A percentile compares a stretch with the other conserved stretches of the same genome.
These are phyloP conservation scores for Australoheros facetus DNA, from an alignment of 2,797 vertebrate genomes.

Conservation along the genomic window DNA sequence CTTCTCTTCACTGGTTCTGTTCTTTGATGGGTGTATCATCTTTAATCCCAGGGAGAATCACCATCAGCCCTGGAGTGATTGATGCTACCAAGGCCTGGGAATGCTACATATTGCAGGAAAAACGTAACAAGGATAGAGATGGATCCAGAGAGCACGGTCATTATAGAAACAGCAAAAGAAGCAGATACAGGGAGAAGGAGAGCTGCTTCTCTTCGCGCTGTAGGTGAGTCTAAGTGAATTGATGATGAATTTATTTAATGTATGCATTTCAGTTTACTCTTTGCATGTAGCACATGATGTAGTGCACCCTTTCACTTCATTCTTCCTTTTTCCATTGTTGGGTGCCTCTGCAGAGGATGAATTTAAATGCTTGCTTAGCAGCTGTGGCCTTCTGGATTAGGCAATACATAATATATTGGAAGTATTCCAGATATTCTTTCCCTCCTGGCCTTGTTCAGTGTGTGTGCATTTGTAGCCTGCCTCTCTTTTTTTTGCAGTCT, in stretches of 20 bases:
- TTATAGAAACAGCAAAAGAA: conserved; percentile 31
- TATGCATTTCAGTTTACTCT: neutral
- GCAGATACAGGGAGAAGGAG: conserved; percentile 16
- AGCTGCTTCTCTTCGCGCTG: conserved; percentile 26
- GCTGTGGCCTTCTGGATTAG: conserved; percentile 48
- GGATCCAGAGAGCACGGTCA: conserved; percentile 20
- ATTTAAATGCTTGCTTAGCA: conserved; percentile 55
- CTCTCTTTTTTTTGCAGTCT: neutral
- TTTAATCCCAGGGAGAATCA: conserved; percentile 16
- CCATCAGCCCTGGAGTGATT: conserved; percentile 27
- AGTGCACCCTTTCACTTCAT: neutral
- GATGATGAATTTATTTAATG: neutral
- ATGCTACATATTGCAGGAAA: conserved; percentile 36
- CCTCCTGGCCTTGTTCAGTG: conserved; percentile 30
- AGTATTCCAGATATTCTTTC: conserved; percentile 36
- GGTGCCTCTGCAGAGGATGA: conserved; percentile 16
- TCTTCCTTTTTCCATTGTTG: neutral
- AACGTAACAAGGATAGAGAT: conserved; percentile 38
- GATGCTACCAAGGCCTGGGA: conserved; percentile 56
- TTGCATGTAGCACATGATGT: neutral
- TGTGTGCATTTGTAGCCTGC: neutral
- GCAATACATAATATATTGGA: conserved; percentile 32
- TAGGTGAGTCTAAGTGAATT: conserved; percentile 56
- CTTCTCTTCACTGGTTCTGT: conserved; percentile 6
- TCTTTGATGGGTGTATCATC: conserved; percentile 56